Percentiles rank a stretch among this genome's conserved stretches.
Evolutionary conservation across 2,797 vertebrate genomes (phyloP).

Genomic region (Anguilla marmorata): DNA sequence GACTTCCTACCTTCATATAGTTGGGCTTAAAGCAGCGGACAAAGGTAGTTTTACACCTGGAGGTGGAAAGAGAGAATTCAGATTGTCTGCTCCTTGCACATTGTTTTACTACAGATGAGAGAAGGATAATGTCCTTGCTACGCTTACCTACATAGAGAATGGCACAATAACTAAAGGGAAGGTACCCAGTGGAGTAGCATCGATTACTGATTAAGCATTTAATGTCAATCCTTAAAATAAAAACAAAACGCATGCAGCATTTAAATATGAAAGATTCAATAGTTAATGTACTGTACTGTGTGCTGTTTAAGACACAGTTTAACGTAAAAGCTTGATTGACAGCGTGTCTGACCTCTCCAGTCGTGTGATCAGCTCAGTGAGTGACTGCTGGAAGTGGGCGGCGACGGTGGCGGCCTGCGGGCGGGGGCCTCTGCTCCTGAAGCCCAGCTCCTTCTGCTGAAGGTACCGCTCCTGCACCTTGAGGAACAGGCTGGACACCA

Average conservation of each 20-base stretch:
- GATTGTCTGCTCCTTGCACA: neutral
- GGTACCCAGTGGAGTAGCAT: neutral
- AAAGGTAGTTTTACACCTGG: conserved; percentile 81
- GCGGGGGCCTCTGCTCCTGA: conserved; percentile 64
- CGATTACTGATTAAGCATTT: neutral
- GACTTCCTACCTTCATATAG: conserved; percentile 78
- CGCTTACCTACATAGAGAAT: neutral
- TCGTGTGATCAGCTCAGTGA: conserved; percentile 78
- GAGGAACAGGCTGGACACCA: conserved; percentile 81
- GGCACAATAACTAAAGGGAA: neutral
- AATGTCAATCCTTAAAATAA: neutral
- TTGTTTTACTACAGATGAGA: neutral
- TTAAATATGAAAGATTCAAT: neutral
- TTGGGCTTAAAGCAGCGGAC: conserved; percentile 89
- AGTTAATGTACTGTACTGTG: neutral
- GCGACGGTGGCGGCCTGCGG: conserved; percentile 72
- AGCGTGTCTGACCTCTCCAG: conserved; percentile 76
- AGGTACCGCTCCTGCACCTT: conserved; percentile 68
- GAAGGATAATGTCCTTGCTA: neutral
- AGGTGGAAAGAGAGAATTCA: conserved; percentile 29
- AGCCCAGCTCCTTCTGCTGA: conserved; percentile 66
- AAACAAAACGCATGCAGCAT: neutral
- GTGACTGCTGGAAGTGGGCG: conserved; percentile 80
- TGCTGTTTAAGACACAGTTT: neutral
- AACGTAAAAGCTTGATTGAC: no score